phyloP scores from a whole-genome alignment of 1,140 invertebrate genomes.

The Drosophila rhopaloa region DNA sequence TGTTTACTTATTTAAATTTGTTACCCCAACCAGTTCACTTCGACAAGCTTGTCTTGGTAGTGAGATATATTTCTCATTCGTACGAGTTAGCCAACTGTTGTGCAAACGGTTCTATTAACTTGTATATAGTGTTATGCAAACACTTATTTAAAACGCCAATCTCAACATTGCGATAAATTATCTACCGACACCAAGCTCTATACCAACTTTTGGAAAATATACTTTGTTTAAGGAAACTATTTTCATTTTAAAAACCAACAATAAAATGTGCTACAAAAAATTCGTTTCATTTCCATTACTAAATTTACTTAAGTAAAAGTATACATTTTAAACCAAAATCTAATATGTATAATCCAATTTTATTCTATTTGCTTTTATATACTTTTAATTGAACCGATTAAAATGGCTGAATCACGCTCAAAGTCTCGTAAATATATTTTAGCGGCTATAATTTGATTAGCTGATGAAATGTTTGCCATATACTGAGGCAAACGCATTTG shows the following conservation, averaged over 20 bases:
- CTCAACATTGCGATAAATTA: neutral
- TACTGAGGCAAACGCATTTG: constrained; percentile 11
- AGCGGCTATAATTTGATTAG: constrained; percentile 22
- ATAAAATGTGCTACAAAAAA: too few relatives aligned
- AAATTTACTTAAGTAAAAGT: too few relatives aligned
- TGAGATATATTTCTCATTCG: constrained; percentile 8
- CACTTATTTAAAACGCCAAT: constrained; percentile 9
- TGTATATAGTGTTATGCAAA: constrained; percentile 31
- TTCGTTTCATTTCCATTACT: too few relatives aligned
- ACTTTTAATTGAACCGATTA: neutral
- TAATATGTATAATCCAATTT: neutral
- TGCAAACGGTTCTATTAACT: constrained; percentile 37
- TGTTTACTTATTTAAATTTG: constrained; percentile 23
- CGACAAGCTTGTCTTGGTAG: neutral
- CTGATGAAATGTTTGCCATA: neutral
- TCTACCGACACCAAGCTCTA: neutral
- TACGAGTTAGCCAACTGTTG: constrained; percentile 40
- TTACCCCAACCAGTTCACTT: constrained; percentile 4
- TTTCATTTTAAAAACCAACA: too few relatives aligned
- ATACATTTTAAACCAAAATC: too few relatives aligned
- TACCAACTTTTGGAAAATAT: too few relatives aligned
- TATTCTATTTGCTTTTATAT: neutral
- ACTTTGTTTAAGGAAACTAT: too few relatives aligned
- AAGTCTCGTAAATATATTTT: neutral
- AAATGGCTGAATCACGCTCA: too few relatives aligned